Evolutionary conservation across 2,113 vertebrate species (phyloP).

Genomic region (Rhinichthys klamathensis): DNA sequence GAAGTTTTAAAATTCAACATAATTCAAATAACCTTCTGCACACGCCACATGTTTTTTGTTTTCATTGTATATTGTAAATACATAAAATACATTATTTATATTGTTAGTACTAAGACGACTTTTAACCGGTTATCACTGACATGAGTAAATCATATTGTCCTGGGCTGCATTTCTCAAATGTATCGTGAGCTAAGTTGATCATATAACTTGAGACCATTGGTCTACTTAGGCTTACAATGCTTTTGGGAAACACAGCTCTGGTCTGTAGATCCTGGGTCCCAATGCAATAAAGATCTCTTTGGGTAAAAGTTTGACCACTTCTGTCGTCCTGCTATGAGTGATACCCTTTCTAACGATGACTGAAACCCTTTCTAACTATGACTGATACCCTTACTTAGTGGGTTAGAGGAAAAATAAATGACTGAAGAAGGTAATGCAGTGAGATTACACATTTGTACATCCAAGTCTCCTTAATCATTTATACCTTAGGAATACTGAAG

Average conservation of each 20-base stretch:
- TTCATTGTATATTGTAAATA: background rate
- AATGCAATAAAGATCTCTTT: background rate
- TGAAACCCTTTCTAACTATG: slow-evolving; percentile 3
- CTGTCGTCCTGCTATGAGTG: slow-evolving; percentile 8
- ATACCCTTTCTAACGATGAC: slow-evolving; percentile 15
- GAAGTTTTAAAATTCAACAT: no score
- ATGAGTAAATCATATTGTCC: background rate
- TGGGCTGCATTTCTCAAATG: no score
- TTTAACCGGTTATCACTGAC: background rate
- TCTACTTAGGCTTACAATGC: no score
- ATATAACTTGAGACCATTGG: no score
- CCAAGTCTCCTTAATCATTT: background rate
- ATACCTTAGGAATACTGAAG: background rate
- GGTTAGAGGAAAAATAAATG: background rate
- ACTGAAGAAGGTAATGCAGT: slow-evolving; percentile 2
- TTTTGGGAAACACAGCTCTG: no score
- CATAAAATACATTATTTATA: no score
- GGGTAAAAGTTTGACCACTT: background rate
- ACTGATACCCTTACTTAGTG: slow-evolving; percentile 6
- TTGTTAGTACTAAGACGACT: background rate
- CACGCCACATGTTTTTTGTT: no score
- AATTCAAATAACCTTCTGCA: no score
- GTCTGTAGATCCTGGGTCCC: background rate
- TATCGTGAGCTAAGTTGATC: no score
- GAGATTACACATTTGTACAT: slow-evolving; percentile 11